Conservation (phyloP, 2,113 vertebrate species). For the Micromys minutus region DNA sequence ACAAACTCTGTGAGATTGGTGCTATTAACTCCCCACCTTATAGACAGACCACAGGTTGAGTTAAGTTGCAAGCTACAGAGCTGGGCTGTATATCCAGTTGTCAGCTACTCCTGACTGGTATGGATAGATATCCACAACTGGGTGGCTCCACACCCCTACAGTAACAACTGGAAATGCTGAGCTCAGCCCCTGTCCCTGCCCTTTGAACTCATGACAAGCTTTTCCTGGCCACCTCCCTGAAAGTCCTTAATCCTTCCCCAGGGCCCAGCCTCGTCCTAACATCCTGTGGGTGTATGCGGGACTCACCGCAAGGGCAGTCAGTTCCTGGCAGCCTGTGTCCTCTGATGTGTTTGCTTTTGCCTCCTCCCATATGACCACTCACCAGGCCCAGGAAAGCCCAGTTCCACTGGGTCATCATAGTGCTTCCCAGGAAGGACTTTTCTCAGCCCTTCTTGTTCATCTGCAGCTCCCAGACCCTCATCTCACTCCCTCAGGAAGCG, state of each 20-base stretch:
- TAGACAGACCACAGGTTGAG: neutral
- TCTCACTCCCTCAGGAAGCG: neutral
- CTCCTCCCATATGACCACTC: neutral
- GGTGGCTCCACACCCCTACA: neutral
- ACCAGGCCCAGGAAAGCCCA: neutral
- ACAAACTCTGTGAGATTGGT: neutral
- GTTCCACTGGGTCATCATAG: neutral
- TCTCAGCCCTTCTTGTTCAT: neutral
- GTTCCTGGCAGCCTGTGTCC: neutral
- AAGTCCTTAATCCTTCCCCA: conserved; percentile 1
- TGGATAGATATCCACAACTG: neutral
- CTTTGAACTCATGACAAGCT: neutral
- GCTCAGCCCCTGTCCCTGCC: neutral
- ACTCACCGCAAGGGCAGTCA: neutral
- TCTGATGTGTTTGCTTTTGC: neutral
- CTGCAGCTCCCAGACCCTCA: neutral
- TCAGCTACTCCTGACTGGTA: neutral
- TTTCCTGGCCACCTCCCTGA: conserved; percentile 7
- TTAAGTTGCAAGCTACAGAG: neutral
- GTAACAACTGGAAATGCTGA: neutral
- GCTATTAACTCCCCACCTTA: neutral
- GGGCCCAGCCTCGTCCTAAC: neutral
- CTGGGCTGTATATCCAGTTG: neutral
- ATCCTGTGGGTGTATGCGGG: neutral
- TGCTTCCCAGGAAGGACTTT: neutral